Conservation (phyloP, 2,113 vertebrate genomes). For the Capreolus pygargus region DNA sequence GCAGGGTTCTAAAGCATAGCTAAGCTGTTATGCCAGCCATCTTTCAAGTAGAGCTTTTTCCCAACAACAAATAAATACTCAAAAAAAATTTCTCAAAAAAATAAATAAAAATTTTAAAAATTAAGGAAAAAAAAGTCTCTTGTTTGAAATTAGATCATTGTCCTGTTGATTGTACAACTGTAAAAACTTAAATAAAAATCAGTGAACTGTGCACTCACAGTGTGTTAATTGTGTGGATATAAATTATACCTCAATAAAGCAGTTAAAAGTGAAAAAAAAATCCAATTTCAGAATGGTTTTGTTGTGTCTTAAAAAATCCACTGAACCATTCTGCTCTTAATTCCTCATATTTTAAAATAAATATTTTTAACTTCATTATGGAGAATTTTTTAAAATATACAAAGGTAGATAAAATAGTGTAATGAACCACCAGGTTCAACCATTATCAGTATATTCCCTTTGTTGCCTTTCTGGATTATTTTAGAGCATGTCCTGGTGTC, state of each 20-base stretch:
- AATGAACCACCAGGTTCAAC: background rate
- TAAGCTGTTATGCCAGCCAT: background rate
- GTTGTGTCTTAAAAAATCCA: background rate
- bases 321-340: conserved; percentile 12
- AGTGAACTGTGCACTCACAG: background rate
- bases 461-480: background rate
- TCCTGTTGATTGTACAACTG: background rate
- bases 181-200: background rate
- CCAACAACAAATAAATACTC: background rate
- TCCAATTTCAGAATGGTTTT: background rate
- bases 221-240: background rate
- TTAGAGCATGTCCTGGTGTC: background rate
- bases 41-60: background rate
- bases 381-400: background rate
- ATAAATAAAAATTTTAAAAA: background rate
- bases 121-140: background rate
- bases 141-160: background rate
- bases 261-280: background rate
- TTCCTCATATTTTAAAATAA: background rate
- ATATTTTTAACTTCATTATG: background rate
- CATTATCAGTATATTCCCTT: background rate
- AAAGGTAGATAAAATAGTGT: background rate
- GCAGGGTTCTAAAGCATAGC: background rate
- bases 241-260: background rate
- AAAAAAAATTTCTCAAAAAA: background rate